Base-by-base conservation (phyloP, 37 sponge, comb jelly and placozoan genomes). In the Ephydatia muelleri region DNA sequence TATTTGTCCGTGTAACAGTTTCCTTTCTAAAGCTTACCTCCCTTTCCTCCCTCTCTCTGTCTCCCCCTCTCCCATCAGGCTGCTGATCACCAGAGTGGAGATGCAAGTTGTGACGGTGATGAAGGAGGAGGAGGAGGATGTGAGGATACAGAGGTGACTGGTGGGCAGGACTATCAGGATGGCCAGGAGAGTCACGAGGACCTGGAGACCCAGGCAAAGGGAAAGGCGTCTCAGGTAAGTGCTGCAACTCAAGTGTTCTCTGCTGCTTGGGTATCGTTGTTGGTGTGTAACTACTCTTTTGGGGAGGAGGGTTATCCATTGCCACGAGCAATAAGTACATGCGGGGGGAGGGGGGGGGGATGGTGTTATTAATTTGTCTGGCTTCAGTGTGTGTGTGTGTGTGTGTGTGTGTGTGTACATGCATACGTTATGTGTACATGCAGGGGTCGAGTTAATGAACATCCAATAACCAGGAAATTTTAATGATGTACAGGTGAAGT, bases 21-120 rank as follows among this genome's bases (percentile, higher is more conserved):
- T n/a, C n/a, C n/a, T n/a, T n/a, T n/a, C n/a, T n/a, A n/a, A n/a
- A n/a, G n/a, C n/a, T n/a, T n/a, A n/a, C n/a, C n/a, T n/a, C n/a
- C n/a, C n/a, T n/a, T n/a, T n/a, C n/a, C n/a, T n/a, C n/a, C n/a
- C n/a, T n/a, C n/a, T n/a, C n/a, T n/a, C n/a, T n/a, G n/a, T 6
- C 9, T 28, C 34, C 35, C 75, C 5, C 75, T 68, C 70, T 68
- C 5, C 8, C 9, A 5, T 11, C 25, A 38, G 27, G 48, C 5
- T n/a, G n/a, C n/a, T n/a, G 36, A 21, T 1, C 78, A 76, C 47
- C 38, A 82, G 0, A 88, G 89, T 64, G 65, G 75, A 4, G 88
- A 82, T 25, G 88, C 21, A n/a, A 88, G 83, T 38, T 81, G 91
- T 78, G 85, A 80, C 40, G 57, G 67, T 70, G 89, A 81, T 5